Evolutionary conservation across 2,113 vertebrate species (phyloP).

Genomic region (Apodemus sylvaticus): DNA sequence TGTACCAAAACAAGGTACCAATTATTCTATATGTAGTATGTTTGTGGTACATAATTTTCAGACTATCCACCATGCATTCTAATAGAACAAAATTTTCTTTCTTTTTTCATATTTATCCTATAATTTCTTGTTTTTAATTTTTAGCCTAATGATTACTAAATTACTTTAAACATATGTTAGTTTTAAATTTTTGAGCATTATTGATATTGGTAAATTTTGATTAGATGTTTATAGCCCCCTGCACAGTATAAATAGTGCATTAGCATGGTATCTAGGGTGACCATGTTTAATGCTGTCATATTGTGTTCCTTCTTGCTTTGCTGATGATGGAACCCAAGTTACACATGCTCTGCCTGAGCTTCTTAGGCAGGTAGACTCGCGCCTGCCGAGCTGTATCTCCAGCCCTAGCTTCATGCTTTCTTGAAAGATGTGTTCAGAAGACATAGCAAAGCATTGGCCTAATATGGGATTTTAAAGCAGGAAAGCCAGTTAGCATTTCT

Average conservation of each 20-base stretch:
- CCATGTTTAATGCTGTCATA: too few relatives aligned
- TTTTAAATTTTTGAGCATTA: background rate
- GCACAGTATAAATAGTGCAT: background rate
- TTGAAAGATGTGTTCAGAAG: conserved; percentile 16
- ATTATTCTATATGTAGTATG: background rate
- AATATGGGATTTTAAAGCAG: background rate
- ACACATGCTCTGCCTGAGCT: background rate
- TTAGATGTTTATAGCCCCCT: background rate
- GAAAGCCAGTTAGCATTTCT: conserved; percentile 23
- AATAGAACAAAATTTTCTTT: background rate
- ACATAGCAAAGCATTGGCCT: background rate
- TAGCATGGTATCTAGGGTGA: background rate
- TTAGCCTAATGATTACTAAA: background rate
- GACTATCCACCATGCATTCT: background rate
- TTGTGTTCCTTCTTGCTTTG: background rate
- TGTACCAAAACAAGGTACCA: background rate
- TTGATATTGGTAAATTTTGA: background rate
- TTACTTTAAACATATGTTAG: background rate
- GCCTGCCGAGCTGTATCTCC: background rate
- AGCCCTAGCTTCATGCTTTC: background rate
- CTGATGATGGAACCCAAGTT: background rate
- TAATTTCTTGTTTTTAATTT: background rate
- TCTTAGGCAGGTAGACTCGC: background rate
- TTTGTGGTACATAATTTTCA: background rate
- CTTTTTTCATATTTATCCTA: background rate